Percentiles rank a stretch among this genome's conserved stretches.
phyloP scores from a whole-genome alignment of 2,797 vertebrate genomes.

The Pachyuromys duprasi region DNA sequence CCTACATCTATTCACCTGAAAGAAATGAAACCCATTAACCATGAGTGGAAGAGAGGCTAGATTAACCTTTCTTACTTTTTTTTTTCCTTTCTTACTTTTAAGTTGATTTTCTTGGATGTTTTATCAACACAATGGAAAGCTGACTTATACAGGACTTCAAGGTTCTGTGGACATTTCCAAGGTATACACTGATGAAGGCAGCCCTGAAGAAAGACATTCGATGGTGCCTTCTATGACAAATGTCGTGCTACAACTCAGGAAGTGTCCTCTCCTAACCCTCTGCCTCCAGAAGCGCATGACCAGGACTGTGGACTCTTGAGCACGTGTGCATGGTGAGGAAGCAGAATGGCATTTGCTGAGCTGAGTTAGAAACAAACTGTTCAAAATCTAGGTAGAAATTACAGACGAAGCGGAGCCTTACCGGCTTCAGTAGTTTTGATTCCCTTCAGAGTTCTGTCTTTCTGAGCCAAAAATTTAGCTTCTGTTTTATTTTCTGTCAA shows the following conservation, averaged over 20 bases:
- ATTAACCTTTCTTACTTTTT: not conserved
- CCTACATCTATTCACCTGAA: not conserved
- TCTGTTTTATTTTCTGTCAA: not conserved
- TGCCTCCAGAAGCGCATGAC: rapidly evolving
- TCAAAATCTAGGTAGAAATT: not conserved
- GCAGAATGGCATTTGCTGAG: not conserved
- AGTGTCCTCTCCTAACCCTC: too few species aligned
- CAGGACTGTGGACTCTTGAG: too few species aligned
- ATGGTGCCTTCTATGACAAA: rapidly evolving
- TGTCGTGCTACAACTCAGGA: rapidly evolving
- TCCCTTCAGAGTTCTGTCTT: not conserved
- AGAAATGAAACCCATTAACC: not conserved
- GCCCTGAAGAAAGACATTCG: rapidly evolving
- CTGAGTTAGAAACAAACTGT: not conserved
- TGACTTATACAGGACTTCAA: rapidly evolving
- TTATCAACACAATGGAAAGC: not conserved
- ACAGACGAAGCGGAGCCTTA: rapidly evolving
- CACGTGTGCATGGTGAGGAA: not conserved
- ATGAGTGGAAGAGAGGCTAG: not conserved
- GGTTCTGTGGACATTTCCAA: too few species aligned
- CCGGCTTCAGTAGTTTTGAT: not conserved
- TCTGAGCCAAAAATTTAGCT: not conserved
- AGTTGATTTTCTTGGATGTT: not conserved
- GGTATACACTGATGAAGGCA: not conserved
- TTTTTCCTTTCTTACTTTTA: not conserved